Conservation (phyloP, 1,140 invertebrate genomes). For the Gonatopus flavifemur region DNA sequence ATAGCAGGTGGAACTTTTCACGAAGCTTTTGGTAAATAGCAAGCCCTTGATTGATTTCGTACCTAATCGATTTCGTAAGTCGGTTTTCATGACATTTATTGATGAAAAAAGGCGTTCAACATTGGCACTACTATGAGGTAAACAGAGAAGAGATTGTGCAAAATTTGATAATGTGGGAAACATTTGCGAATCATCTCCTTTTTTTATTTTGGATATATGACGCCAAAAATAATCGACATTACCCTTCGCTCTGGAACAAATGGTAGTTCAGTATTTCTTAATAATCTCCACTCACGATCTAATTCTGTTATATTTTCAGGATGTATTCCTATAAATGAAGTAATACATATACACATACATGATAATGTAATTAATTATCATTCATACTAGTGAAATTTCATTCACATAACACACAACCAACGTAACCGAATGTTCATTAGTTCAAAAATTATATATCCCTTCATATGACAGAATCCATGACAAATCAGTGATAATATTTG, state of each 20-base stretch:
- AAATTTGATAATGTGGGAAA: slow-evolving; percentile 6
- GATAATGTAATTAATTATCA: no score
- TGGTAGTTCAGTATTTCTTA: not conserved
- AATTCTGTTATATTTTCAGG: slow-evolving; percentile 1
- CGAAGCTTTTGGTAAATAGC: not conserved
- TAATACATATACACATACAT: no score
- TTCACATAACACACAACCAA: no score
- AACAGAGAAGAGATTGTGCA: slow-evolving; percentile 3
- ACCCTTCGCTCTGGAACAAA: not conserved
- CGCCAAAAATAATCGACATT: not conserved
- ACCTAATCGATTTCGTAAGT: slow-evolving; percentile 8
- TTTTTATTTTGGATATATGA: slow-evolving; percentile 2
- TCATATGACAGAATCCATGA: no score
- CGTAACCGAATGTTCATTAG: no score
- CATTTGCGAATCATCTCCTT: not conserved
- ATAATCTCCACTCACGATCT: not conserved
- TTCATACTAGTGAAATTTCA: no score
- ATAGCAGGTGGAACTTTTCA: not conserved
- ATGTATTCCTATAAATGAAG: not conserved
- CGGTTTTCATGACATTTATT: slow-evolving; percentile 11
- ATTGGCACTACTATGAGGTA: slow-evolving; percentile 12
- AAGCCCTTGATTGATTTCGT: not conserved
- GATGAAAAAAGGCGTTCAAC: slow-evolving; percentile 12
- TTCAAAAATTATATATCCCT: no score
- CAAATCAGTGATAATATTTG: no score